These are phyloP conservation scores for Drosophila lutescens DNA, from an alignment of 2,888 invertebrate species.

Conservation along the genomic window DNA sequence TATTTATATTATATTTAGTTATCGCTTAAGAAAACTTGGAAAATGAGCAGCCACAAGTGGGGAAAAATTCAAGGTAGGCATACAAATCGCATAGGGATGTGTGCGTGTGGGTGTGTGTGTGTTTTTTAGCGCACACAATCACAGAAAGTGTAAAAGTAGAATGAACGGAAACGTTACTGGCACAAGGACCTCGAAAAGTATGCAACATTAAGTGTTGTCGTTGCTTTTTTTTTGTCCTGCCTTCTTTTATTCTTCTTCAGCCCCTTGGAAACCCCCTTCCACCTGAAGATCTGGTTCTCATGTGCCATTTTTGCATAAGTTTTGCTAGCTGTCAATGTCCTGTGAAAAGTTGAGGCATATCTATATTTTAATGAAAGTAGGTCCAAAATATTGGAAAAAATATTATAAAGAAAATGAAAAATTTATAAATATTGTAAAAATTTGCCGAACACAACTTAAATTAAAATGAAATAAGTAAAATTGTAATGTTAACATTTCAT, in stretches of 20 bases:
- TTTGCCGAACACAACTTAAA: neutral
- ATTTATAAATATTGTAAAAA: too few species aligned
- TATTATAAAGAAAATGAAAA: too few species aligned
- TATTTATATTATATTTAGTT: neutral
- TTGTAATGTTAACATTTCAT: neutral
- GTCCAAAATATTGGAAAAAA: neutral
- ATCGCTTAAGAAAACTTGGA: neutral
- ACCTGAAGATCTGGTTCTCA: conserved; percentile 44
- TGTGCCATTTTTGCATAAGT: conserved; percentile 68
- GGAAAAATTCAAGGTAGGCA: conserved; percentile 23
- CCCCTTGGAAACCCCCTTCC: conserved; percentile 2
- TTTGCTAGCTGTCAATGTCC: conserved; percentile 45
- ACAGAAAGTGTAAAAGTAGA: conserved; percentile 60
- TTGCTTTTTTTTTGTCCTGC: conserved; percentile 1
- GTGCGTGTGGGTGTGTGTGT: neutral
- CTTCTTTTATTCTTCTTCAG: conserved; percentile 6
- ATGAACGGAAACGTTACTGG: conserved; percentile 77
- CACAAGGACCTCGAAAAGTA: conserved; percentile 77
- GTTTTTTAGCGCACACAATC: conserved; percentile 11
- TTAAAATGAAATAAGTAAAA: neutral
- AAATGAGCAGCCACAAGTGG: conserved; percentile 29
- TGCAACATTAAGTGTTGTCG: conserved; percentile 71
- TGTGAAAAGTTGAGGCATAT: conserved; percentile 15
- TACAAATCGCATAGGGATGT: neutral
- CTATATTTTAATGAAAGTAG: neutral